Conservation (phyloP, 2,113 vertebrate genomes). For the Condylura cristata region DNA sequence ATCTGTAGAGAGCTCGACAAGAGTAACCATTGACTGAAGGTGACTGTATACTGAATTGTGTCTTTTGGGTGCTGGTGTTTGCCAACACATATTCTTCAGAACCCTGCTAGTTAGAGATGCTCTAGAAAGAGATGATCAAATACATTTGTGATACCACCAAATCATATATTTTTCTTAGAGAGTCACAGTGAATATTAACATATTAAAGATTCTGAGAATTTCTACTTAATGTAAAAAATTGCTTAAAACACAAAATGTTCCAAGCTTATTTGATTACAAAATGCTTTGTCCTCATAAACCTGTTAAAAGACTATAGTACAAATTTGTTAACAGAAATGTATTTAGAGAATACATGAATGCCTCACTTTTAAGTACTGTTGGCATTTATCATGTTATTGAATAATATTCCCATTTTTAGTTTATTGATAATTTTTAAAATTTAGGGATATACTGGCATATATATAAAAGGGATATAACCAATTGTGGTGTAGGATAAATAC, state of each 20-base stretch:
- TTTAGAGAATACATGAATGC: constrained; percentile 28
- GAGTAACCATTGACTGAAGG: not conserved
- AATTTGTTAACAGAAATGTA: not conserved
- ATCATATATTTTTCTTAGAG: constrained; percentile 27
- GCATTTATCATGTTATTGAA: not conserved
- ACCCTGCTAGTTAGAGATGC: not conserved
- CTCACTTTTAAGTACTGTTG: constrained; percentile 2
- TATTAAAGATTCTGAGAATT: too few relatives aligned
- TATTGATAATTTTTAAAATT: not conserved
- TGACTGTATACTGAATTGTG: not conserved
- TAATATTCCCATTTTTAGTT: constrained; percentile 32
- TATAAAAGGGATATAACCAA: not conserved
- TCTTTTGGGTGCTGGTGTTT: not conserved
- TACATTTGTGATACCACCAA: constrained; percentile 4
- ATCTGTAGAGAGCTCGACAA: not conserved
- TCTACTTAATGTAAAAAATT: constrained; percentile 4
- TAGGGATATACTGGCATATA: not conserved
- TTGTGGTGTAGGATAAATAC: not conserved
- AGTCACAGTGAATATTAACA: not conserved
- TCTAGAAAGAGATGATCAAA: constrained; percentile 31
- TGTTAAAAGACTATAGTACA: not conserved
- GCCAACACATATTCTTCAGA: not conserved
- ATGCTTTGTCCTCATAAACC: not conserved
- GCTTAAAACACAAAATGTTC: constrained; percentile 3
- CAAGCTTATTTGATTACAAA: constrained; percentile 25